Conservation (phyloP, 2,797 vertebrate genomes). For the Iguana delicatissima region DNA sequence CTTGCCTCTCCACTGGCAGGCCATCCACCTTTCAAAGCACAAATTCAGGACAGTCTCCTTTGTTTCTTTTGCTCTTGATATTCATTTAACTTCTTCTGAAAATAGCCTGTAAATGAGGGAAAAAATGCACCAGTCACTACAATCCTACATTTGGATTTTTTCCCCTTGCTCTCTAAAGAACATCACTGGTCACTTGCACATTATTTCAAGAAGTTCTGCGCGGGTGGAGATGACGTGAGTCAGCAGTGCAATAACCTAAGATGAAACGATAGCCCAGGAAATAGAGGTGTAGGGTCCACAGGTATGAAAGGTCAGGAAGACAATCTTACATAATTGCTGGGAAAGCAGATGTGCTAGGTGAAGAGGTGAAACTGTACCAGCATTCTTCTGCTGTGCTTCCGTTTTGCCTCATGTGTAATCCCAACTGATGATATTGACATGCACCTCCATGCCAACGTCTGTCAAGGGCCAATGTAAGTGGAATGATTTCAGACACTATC, state of each 20-base stretch:
- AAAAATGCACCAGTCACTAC: neutral
- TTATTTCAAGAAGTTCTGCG: neutral
- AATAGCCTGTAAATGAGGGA: conserved; percentile 73
- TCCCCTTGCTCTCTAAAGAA: neutral
- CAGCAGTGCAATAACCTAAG: neutral
- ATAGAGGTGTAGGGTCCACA: neutral
- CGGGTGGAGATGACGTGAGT: fast-evolving
- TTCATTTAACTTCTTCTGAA: conserved; percentile 79
- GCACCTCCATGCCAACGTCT: no score
- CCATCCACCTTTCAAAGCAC: neutral
- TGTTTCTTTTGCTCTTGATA: conserved; percentile 79
- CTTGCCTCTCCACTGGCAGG: neutral
- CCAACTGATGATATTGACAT: no score
- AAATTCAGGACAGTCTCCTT: conserved; percentile 73
- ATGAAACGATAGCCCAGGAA: neutral
- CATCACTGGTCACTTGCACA: fast-evolving
- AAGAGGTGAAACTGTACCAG: no score
- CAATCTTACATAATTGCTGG: no score
- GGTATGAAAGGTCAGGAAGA: neutral
- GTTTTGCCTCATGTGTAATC: no score
- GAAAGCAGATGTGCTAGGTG: no score
- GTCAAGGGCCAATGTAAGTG: no score
- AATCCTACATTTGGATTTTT: neutral
- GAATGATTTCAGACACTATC: no score
- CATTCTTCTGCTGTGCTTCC: no score